Conservation (phyloP, 2,797 vertebrate genomes). For the Oryzias dopingdopingensis region DNA sequence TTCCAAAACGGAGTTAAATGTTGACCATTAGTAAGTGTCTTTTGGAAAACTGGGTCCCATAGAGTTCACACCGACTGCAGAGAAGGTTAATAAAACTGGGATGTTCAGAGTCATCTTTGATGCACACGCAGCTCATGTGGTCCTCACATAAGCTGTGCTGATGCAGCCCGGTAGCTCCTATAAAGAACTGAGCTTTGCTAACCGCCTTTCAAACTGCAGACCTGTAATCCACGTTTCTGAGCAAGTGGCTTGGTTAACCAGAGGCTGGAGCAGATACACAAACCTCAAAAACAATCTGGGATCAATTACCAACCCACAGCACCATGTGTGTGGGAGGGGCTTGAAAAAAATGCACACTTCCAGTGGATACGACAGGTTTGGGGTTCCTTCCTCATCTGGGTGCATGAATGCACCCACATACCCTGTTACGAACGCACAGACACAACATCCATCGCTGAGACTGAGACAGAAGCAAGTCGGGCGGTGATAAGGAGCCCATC, state of each 20-base stretch:
- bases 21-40: too few relatives aligned
- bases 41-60: too few relatives aligned
- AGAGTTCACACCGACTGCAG: too few relatives aligned
- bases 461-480: slow-evolving; percentile 2
- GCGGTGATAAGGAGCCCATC: slow-evolving; percentile 36
- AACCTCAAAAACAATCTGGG: slow-evolving; percentile 76
- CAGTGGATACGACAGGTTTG: background rate
- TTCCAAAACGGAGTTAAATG: too few relatives aligned
- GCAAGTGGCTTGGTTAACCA: slow-evolving; percentile 78
- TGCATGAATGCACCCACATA: background rate
- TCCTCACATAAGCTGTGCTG: slow-evolving; percentile 42
- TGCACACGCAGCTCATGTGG: slow-evolving; percentile 56
- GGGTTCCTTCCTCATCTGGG: background rate
- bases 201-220: slow-evolving; percentile 65
- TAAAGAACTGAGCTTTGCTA: slow-evolving; percentile 68
- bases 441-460: slow-evolving; percentile 43
- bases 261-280: slow-evolving; percentile 56
- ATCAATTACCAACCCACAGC: slow-evolving; percentile 73
- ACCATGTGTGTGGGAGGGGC: slow-evolving; percentile 53
- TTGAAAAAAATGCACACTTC: slow-evolving; percentile 45
- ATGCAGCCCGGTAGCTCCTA: slow-evolving; percentile 67
- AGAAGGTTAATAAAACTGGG: too few relatives aligned
- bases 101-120: slow-evolving; percentile 22
- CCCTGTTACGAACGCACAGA: slow-evolving; percentile 24
- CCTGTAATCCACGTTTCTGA: slow-evolving; percentile 74